Percentiles rank a stretch among this genome's conserved stretches.
Conservation (phyloP, 2,797 vertebrate species). For the Atherinosoma microstoma region DNA sequence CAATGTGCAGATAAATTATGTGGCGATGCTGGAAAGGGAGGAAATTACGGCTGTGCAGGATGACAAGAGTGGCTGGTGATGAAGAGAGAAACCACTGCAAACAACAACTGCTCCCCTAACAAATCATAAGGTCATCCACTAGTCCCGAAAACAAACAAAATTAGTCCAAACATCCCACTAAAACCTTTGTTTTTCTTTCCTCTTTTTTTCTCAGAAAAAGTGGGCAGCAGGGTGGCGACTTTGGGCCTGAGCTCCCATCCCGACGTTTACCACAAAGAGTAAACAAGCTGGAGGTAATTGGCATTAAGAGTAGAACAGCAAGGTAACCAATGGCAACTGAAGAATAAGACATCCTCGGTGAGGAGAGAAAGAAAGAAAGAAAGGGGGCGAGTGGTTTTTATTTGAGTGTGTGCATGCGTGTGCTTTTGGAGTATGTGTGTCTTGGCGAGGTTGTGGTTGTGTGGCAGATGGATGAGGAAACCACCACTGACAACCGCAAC, state of each 20-base stretch:
- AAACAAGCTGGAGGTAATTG: slow-evolving; percentile 76
- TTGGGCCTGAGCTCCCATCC: slow-evolving; percentile 39
- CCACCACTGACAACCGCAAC: slow-evolving; percentile 66
- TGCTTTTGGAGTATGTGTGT: slow-evolving; percentile 31
- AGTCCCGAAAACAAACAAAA: slow-evolving; percentile 32
- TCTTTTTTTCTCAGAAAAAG: slow-evolving; percentile 22
- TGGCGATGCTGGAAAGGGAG: slow-evolving; percentile 56
- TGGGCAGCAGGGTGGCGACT: slow-evolving; percentile 10
- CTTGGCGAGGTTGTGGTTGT: slow-evolving; percentile 62
- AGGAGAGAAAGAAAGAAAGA: slow-evolving; percentile 29
- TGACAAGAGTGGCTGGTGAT: slow-evolving; percentile 50
- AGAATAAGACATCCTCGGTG: slow-evolving; percentile 67
- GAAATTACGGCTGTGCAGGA: slow-evolving; percentile 60
- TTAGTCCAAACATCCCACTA: slow-evolving; percentile 21
- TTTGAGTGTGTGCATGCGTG: slow-evolving; percentile 20
- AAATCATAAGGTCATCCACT: slow-evolving; percentile 45
- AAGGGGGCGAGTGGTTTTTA: slow-evolving; percentile 57
- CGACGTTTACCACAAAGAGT: slow-evolving; percentile 49
- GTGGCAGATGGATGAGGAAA: slow-evolving; percentile 73
- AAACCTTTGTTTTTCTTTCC: background rate
- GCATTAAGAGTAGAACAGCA: slow-evolving; percentile 74
- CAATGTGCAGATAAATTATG: slow-evolving; percentile 61
- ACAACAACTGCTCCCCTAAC: slow-evolving; percentile 51
- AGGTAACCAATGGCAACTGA: slow-evolving; percentile 85
- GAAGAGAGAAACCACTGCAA: slow-evolving; percentile 52